phyloP scores from a whole-genome alignment of 2,888 invertebrate genomes.

The Heterodera filipjevi region DNA sequence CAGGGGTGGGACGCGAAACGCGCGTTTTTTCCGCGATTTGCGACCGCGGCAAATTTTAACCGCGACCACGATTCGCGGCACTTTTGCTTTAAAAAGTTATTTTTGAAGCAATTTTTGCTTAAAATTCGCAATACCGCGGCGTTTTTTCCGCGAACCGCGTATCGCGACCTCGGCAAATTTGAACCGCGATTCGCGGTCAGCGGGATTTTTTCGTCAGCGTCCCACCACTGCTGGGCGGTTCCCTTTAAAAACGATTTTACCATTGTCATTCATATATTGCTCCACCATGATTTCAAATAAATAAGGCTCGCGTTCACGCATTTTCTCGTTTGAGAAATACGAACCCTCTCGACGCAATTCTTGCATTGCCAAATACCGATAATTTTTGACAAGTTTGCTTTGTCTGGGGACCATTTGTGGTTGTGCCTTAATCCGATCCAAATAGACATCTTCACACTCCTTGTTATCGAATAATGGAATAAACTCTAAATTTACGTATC shows the following conservation, averaged over 20 bases:
- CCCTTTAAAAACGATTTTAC: conserved; percentile 49
- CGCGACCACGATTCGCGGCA: too few relatives aligned
- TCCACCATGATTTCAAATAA: conserved; percentile 88
- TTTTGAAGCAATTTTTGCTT: not conserved
- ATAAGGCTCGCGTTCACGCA: conserved; percentile 88
- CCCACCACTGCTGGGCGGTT: too few relatives aligned
- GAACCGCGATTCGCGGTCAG: too few relatives aligned
- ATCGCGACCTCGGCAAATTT: too few relatives aligned
- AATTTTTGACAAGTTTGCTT: conserved; percentile 37
- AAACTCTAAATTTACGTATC: conserved; percentile 37
- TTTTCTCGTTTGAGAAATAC: conserved; percentile 88
- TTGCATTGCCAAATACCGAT: conserved; percentile 52
- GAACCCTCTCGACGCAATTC: conserved; percentile 58
- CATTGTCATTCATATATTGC: conserved; percentile 79
- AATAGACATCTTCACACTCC: conserved; percentile 40
- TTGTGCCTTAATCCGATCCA: conserved; percentile 23
- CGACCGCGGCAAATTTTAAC: too few relatives aligned
- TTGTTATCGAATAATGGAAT: conserved; percentile 39
- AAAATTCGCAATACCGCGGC: conserved; percentile 21
- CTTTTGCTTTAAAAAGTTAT: too few relatives aligned
- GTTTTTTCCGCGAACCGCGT: too few relatives aligned
- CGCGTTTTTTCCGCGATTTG: too few relatives aligned
- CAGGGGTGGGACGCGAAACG: too few relatives aligned
- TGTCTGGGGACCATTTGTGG: not conserved
- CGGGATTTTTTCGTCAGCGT: too few relatives aligned